Percentiles rank a stretch among this genome's conserved stretches.
phyloP scores from a whole-genome alignment of 2,888 invertebrate genomes.

The Megamerina dolium region DNA sequence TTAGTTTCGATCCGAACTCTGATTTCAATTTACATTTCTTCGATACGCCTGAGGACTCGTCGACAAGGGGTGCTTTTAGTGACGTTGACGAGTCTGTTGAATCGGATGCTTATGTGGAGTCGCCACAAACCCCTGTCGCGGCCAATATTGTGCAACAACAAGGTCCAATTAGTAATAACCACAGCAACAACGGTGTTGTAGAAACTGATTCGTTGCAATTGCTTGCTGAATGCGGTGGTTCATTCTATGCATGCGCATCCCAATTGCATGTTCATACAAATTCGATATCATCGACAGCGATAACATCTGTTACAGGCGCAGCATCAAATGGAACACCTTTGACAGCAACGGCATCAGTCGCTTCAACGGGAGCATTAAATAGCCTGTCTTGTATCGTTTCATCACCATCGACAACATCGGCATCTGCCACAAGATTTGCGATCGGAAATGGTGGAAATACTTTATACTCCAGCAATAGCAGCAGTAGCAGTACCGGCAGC shows the following conservation, averaged over 20 bases:
- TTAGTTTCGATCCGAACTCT: slow-evolving; percentile 67
- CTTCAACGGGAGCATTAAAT: slow-evolving; percentile 6
- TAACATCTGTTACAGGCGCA: slow-evolving; percentile 11
- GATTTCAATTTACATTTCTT: slow-evolving; percentile 79
- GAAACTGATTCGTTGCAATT: not conserved
- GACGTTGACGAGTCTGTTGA: slow-evolving; percentile 63
- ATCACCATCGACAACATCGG: slow-evolving; percentile 7
- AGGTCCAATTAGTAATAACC: slow-evolving; percentile 43
- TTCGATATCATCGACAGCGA: slow-evolving; percentile 6
- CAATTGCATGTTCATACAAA: too few species aligned
- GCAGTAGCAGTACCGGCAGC: too few species aligned
- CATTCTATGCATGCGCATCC: not conserved
- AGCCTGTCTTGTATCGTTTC: too few species aligned
- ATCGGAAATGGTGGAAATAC: slow-evolving; percentile 47
- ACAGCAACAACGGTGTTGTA: slow-evolving; percentile 35
- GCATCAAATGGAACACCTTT: slow-evolving; percentile 5
- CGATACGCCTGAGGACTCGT: slow-evolving; percentile 64
- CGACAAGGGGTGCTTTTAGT: slow-evolving; percentile 62
- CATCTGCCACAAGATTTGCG: slow-evolving; percentile 19
- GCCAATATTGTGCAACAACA: slow-evolving; percentile 3
- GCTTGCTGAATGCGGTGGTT: not conserved
- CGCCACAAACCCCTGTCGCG: slow-evolving; percentile 44
- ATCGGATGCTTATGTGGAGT: slow-evolving; percentile 47
- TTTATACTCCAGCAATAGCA: slow-evolving; percentile 44
- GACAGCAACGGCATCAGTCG: slow-evolving; percentile 14